Percentiles rank a stretch among this genome's conserved stretches.
Evolutionary conservation across 92 coral and sea anemone species (phyloP).

Genomic region (Heliopora coerulea): DNA sequence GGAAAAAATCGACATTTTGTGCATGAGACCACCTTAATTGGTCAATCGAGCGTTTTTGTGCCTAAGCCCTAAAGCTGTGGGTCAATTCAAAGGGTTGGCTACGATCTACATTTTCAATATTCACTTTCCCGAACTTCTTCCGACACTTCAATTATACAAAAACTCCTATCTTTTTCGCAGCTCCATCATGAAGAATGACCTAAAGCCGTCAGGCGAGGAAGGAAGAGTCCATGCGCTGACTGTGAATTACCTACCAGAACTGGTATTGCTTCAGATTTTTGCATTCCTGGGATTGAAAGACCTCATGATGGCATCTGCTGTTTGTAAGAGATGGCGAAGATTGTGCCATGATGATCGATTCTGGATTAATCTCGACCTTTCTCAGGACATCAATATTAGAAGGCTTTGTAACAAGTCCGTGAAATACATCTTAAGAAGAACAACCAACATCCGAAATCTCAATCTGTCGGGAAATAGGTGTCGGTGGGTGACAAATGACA

Average conservation of each 20-base stretch:
- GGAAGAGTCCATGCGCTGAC: background rate
- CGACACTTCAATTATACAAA: too few species aligned
- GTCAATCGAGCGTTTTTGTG: too few species aligned
- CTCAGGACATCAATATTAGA: constrained; percentile 43
- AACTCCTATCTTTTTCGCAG: background rate
- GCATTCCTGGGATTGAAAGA: constrained; percentile 63
- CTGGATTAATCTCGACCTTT: constrained; percentile 81
- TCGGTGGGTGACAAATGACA: constrained; percentile 56
- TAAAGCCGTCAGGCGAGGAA: background rate
- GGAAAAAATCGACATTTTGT: too few species aligned
- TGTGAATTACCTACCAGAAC: constrained; percentile 59
- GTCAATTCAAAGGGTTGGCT: too few species aligned
- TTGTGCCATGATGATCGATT: constrained; percentile 78
- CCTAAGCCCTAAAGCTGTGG: too few species aligned
- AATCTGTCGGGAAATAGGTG: constrained; percentile 86
- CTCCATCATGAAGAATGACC: background rate
- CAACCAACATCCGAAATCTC: constrained; percentile 69
- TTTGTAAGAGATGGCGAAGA: constrained; percentile 77
- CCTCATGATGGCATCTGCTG: constrained; percentile 60
- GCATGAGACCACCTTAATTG: too few species aligned
- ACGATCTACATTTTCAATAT: too few species aligned
- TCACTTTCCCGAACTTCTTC: too few species aligned
- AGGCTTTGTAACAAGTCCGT: constrained; percentile 58
- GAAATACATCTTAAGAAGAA: constrained; percentile 59
- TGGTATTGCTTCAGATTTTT: constrained; percentile 74